Evolutionary conservation across 2,113 vertebrate genomes (phyloP).

Genomic region (Lophius piscatorius): DNA sequence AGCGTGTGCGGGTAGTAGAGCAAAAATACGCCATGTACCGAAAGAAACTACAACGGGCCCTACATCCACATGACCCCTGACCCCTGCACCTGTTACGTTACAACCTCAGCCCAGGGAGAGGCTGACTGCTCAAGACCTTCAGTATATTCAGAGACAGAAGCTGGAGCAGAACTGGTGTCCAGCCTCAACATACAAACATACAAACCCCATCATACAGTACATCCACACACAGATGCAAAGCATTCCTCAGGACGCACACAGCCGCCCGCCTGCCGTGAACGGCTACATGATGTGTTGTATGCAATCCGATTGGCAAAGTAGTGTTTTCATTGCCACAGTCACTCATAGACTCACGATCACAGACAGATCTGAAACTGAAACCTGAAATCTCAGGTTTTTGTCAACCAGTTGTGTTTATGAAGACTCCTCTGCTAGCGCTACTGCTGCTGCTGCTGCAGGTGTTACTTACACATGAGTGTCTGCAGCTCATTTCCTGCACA

Average conservation of each 20-base stretch:
- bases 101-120: slow-evolving; percentile 46
- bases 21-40: slow-evolving; percentile 86
- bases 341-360: slow-evolving; percentile 6
- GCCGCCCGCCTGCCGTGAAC: not conserved
- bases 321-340: slow-evolving; percentile 50
- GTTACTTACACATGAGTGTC: slow-evolving; percentile 82
- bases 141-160: slow-evolving; percentile 46
- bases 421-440: slow-evolving; percentile 59
- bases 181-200: slow-evolving; percentile 16
- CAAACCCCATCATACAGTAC: slow-evolving; percentile 24
- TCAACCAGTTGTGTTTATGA: slow-evolving; percentile 48
- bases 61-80: slow-evolving; percentile 74
- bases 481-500: slow-evolving; percentile 55
- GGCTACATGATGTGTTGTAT: slow-evolving; percentile 43
- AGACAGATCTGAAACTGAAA: slow-evolving; percentile 13
- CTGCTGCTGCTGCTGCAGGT: slow-evolving; percentile 80
- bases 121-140: not conserved
- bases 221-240: slow-evolving; percentile 20
- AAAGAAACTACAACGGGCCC: slow-evolving; percentile 85
- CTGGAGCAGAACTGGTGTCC: slow-evolving; percentile 30
- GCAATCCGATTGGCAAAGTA: too few relatives aligned
- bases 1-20: slow-evolving; percentile 88
- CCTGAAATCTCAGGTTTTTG: slow-evolving; percentile 16
- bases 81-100: slow-evolving; percentile 53
- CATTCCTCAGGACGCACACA: slow-evolving; percentile 74